Percentiles rank a stretch among this genome's conserved stretches.
These are phyloP conservation scores for Fragum sueziense DNA, from an alignment of 2,888 invertebrate species.

Conservation along the genomic window DNA sequence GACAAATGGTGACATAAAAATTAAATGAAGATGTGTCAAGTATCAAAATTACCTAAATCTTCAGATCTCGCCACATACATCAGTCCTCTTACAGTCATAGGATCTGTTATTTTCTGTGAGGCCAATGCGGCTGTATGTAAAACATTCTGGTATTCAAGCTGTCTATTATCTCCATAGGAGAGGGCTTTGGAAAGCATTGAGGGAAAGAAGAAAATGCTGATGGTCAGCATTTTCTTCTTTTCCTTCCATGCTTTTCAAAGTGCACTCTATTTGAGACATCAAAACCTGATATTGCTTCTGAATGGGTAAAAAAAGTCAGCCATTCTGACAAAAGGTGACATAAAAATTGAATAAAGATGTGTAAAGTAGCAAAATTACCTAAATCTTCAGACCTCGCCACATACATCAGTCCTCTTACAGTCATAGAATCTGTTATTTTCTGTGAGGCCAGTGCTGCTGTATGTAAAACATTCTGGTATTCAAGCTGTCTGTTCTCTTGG, in stretches of 20 bases:
- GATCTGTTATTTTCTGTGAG: conserved; percentile 76
- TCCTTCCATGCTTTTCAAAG: too few relatives aligned
- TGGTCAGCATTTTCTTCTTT: too few relatives aligned
- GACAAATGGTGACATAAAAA: too few relatives aligned
- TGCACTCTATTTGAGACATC: too few relatives aligned
- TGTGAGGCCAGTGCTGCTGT: conserved; percentile 77
- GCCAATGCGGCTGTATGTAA: conserved; percentile 79
- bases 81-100: conserved; percentile 78
- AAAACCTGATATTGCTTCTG: too few relatives aligned
- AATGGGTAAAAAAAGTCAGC: too few relatives aligned
- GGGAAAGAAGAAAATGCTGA: too few relatives aligned
- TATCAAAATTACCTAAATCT: conserved; percentile 86
- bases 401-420: conserved; percentile 80
- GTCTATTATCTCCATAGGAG: conserved; percentile 78
- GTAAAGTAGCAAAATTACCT: conserved; percentile 84
- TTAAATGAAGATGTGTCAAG: too few relatives aligned
- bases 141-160: conserved; percentile 77
- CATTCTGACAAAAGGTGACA: too few relatives aligned
- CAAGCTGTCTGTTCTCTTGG: conserved; percentile 76
- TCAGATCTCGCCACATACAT: conserved; percentile 81
- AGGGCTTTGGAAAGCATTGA: too few relatives aligned
- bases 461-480: conserved; percentile 79
- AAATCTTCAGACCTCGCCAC: conserved; percentile 82
- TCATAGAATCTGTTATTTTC: conserved; percentile 76
- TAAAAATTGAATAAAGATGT: too few relatives aligned